Conservation (phyloP, 2,797 vertebrate genomes). For the Xerus rutilus region DNA sequence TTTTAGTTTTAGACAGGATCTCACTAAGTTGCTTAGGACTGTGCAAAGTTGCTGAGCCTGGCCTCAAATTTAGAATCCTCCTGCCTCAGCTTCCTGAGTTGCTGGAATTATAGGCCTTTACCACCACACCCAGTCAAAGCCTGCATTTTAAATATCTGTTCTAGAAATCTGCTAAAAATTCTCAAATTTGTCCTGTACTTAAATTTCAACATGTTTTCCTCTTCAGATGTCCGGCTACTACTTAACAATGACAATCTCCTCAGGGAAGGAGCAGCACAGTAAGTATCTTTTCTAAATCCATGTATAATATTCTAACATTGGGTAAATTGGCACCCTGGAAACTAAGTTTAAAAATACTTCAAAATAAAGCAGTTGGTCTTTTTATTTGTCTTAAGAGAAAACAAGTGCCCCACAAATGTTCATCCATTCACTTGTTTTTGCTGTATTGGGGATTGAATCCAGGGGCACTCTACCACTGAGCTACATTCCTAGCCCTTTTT, state of each 20-base stretch:
- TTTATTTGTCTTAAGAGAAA: constrained; percentile 18
- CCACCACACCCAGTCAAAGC: background rate
- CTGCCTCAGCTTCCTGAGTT: no score
- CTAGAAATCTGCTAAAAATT: constrained; percentile 49
- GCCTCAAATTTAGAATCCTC: no score
- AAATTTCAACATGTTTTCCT: constrained; percentile 65
- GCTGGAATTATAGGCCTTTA: no score
- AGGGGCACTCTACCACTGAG: background rate
- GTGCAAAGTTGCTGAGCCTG: no score
- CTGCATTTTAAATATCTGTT: constrained; percentile 53
- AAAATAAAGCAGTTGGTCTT: constrained; percentile 8
- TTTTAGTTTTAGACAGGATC: no score
- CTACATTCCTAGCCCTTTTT: background rate
- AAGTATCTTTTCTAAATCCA: constrained; percentile 84
- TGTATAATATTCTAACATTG: background rate
- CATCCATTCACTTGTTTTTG: background rate
- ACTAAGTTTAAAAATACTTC: constrained; percentile 33
- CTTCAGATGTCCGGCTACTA: constrained; percentile 95
- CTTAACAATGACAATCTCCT: constrained; percentile 97
- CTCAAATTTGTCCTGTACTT: constrained; percentile 40
- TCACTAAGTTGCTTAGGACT: no score
- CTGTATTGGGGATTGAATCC: background rate
- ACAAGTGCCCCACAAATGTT: background rate
- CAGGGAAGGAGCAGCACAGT: constrained; percentile 96
- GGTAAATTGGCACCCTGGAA: background rate